Evolutionary conservation across 2,113 vertebrate species (phyloP), one percentile per base, ranked within the genome.

Genomic region (Urocynchramus pylzowi): DNA sequence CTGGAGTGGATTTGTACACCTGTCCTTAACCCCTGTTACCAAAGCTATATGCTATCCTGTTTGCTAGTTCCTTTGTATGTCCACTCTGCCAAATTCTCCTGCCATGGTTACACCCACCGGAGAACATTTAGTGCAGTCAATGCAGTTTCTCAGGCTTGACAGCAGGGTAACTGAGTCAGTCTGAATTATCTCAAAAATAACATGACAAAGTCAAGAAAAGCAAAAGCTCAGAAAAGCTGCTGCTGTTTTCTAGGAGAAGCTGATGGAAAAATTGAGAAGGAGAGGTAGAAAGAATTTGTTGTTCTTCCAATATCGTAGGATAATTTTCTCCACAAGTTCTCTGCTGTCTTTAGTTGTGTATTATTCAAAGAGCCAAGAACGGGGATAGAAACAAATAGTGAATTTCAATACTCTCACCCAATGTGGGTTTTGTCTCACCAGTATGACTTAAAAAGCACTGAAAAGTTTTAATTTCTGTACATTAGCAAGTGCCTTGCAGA

Each of bases 161-260:
- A 95, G 64, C 30, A 84, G 54, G 24, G 68, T 83, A 69, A 83
- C 53, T 67, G 59, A 91, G 26, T 94, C 90, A 73, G 47, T 47
- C 50, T 80, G 75, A 95, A 93, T 96, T 94, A 90, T 78, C 68
- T 74, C 42, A 94, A 96, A 93, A 95, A 76, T 69, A 89, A 85
- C 50, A 30, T 23, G 50, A 84, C 41, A 70, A 45, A 93, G 50
- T 80, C 11, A 69, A 89, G 42, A 42, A 90, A 94, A 84, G 49
- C 41, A 71, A 82, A 87, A 81, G 30, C 35, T 93, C 85, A 84
- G 75, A 93, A 93, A 74, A 1, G 2, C 9, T 44, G 33, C 42
- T 50, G 23, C 37, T 77, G 21, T 97, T 93, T 91, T 82, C 61
- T 90, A 90, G 41, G 23, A 83, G n/a, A 80, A 76, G 26, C 23